Conservation (phyloP, 92 coral and sea anemone species). For the Umimayanthus chanpuru region DNA sequence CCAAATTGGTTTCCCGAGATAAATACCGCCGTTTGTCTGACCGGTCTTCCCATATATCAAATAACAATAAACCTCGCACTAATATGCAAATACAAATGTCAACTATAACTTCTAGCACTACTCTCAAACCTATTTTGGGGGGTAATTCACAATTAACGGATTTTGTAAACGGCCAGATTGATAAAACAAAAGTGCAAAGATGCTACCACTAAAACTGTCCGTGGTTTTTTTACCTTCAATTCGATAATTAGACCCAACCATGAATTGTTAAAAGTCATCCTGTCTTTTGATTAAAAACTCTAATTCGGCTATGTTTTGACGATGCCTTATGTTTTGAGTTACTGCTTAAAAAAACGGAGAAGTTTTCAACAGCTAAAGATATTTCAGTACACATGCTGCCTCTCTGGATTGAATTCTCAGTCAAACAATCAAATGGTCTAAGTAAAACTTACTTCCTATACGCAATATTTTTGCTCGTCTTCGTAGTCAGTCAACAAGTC, state of each 20-base stretch:
- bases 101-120: no score
- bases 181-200: no score
- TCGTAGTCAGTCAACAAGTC: not conserved
- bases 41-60: not conserved
- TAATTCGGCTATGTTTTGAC: no score
- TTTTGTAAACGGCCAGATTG: not conserved
- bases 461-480: not conserved
- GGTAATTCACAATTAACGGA: not conserved
- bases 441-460: not conserved
- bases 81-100: not conserved
- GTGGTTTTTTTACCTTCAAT: no score
- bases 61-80: not conserved
- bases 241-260: no score
- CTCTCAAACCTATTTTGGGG: not conserved
- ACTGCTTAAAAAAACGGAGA: no score
- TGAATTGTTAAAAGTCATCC: no score
- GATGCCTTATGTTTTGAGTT: no score
- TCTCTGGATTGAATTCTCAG: not conserved
- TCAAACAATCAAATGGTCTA: no score
- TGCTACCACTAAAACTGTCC: no score
- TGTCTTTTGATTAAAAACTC: no score
- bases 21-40: no score
- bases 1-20: not conserved
- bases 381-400: not conserved
- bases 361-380: not conserved